Base-by-base conservation (phyloP, 2,113 vertebrate species). In the Pseudolaguvia tuberculata region DNA sequence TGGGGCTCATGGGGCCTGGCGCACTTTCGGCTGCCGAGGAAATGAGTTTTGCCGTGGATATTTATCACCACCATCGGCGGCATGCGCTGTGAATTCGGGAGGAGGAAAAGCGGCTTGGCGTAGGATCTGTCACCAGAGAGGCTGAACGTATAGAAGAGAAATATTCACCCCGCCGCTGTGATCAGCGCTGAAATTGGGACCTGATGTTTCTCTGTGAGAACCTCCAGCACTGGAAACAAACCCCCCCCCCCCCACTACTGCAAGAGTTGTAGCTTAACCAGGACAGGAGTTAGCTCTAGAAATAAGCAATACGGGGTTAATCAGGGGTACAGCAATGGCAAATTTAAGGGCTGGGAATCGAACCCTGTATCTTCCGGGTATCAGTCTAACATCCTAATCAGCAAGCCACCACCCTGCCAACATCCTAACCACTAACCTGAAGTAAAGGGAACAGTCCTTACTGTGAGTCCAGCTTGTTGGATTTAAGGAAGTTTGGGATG, bases 201-300 rank as follows among this genome's bases (percentile, higher is more conserved):
- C 35, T 82, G 77, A 79, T 86, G 81, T 85, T 85, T 72, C 76
- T 75, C 78, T 86, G 84, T 85, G 86, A 76, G 82, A 87, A 84
- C 78, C 77, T 74, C 66, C 75, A 73, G 78, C 23, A 6, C 50
- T 70, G 48, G 48, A 69, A 35, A 69, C 25, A n/a, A n/a, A n/a
- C n/a, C n/a, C n/a, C n/a, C n/a, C n/a, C n/a, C n/a, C n/a, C n/a
- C n/a, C n/a, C n/a, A n/a, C n/a, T n/a, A n/a, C n/a, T n/a, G n/a
- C n/a, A n/a, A n/a, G n/a, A n/a, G n/a, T n/a, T n/a, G n/a, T n/a
- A n/a, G n/a, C n/a, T n/a, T n/a, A n/a, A n/a, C n/a, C n/a, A n/a
- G n/a, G n/a, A n/a, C n/a, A n/a, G n/a, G n/a, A n/a, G n/a, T n/a
- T n/a, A n/a, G n/a, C n/a, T n/a, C n/a, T n/a, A n/a, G n/a, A n/a